Evolutionary conservation across 2,113 vertebrate genomes (phyloP).

Genomic region (Plecotus auritus): DNA sequence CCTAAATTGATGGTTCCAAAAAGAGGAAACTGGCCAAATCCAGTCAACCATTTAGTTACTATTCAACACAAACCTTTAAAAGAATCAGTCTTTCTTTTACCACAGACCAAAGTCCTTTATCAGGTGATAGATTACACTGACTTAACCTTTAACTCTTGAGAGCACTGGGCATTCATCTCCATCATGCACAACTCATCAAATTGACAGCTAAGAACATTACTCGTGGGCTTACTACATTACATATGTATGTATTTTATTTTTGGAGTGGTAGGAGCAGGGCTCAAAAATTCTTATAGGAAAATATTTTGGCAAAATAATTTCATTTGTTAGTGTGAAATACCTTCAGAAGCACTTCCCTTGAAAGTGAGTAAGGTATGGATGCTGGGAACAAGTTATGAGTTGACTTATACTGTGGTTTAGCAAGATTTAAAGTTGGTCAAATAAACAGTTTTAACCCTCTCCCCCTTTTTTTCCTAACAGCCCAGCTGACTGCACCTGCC

Average conservation of each 20-base stretch:
- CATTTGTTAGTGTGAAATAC: conserved; percentile 10
- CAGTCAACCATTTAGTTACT: background rate
- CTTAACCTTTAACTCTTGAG: background rate
- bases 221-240: background rate
- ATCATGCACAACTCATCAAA: background rate
- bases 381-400: conserved; percentile 16
- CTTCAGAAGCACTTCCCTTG: conserved; percentile 7
- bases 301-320: conserved; percentile 36
- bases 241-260: background rate
- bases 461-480: background rate
- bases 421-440: conserved; percentile 39
- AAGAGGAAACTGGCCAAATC: background rate
- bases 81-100: background rate
- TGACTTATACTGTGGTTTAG: conserved; percentile 43
- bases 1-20: background rate
- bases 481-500: conserved; percentile 26
- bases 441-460: conserved; percentile 28
- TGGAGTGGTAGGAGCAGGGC: background rate
- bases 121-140: background rate
- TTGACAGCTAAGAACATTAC: background rate
- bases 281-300: background rate
- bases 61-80: background rate
- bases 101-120: background rate
- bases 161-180: background rate
- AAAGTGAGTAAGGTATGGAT: conserved; percentile 1